Evolutionary conservation across 2,113 vertebrate species (phyloP).

Genomic region (Laticauda laticaudata): DNA sequence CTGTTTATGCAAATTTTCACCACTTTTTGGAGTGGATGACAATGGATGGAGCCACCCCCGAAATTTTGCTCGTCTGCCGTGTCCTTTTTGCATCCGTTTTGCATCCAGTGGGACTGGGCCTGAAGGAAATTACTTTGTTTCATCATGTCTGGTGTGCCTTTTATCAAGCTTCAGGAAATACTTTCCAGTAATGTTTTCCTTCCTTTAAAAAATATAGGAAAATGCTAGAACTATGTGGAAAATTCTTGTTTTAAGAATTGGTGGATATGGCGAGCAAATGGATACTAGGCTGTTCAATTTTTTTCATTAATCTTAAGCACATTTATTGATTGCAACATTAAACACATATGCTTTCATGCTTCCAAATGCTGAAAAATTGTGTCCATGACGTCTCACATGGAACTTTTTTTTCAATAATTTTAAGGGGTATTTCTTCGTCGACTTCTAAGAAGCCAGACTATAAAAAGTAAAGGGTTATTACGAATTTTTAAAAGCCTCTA

Average conservation of each 20-base stretch:
- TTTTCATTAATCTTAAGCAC: not conserved
- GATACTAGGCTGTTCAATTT: not conserved
- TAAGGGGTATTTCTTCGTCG: not conserved
- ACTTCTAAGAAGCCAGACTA: not conserved
- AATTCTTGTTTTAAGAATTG: not conserved
- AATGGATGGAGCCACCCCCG: too few species aligned
- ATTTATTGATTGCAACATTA: not conserved
- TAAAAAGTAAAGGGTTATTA: not conserved
- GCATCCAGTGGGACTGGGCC: too few species aligned
- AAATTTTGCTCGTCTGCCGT: too few species aligned
- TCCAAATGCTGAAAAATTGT: conserved; percentile 1
- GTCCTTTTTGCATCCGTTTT: too few species aligned
- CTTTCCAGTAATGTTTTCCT: not conserved
- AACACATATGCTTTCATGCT: not conserved
- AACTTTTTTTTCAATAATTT: not conserved
- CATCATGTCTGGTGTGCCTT: not conserved
- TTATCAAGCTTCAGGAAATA: conserved; percentile 3
- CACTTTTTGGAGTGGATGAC: too few species aligned
- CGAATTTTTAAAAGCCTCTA: not conserved
- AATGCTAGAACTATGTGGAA: not conserved
- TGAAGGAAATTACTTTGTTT: not conserved
- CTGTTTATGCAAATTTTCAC: too few species aligned
- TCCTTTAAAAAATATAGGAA: not conserved
- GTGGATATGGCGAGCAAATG: not conserved
- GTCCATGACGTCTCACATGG: not conserved